Conservation (phyloP, 2,113 vertebrate species). For the Synchiropus splendidus region DNA sequence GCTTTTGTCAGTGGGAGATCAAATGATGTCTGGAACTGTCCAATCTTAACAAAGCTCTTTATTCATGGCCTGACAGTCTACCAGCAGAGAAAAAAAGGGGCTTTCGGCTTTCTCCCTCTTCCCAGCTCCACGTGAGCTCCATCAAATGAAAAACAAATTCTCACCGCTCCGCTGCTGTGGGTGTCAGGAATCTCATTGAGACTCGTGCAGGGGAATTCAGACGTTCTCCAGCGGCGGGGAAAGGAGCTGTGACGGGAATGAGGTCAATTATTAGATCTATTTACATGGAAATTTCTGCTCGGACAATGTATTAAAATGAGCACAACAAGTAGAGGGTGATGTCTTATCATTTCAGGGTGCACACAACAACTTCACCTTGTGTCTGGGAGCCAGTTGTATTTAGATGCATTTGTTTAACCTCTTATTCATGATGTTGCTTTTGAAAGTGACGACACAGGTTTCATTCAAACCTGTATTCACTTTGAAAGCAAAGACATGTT, state of each 20-base stretch:
- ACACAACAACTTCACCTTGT: no score
- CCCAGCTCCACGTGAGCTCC: constrained; percentile 34
- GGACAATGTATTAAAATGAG: no score
- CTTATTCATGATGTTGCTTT: no score
- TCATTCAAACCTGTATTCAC: no score
- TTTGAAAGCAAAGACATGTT: no score
- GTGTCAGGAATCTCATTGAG: constrained; percentile 33
- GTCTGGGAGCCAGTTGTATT: no score
- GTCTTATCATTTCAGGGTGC: no score
- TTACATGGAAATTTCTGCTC: no score
- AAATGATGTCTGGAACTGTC: constrained; percentile 51
- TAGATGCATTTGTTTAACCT: no score
- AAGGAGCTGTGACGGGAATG: constrained; percentile 3
- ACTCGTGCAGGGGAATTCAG: constrained; percentile 11
- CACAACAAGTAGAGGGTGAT: no score
- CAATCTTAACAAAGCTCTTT: constrained; percentile 42
- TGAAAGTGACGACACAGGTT: no score
- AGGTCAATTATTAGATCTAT: no score
- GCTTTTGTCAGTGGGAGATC: constrained; percentile 47
- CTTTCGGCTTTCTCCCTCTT: constrained; percentile 7
- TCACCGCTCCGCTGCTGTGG: constrained; percentile 26
- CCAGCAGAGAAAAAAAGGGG: constrained; percentile 12
- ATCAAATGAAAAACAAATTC: constrained; percentile 52
- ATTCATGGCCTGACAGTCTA: constrained; percentile 35
- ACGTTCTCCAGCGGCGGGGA: constrained; percentile 17